Evolutionary conservation across 2,888 invertebrate genomes (phyloP).

Genomic region (Callinectes sapidus): DNA sequence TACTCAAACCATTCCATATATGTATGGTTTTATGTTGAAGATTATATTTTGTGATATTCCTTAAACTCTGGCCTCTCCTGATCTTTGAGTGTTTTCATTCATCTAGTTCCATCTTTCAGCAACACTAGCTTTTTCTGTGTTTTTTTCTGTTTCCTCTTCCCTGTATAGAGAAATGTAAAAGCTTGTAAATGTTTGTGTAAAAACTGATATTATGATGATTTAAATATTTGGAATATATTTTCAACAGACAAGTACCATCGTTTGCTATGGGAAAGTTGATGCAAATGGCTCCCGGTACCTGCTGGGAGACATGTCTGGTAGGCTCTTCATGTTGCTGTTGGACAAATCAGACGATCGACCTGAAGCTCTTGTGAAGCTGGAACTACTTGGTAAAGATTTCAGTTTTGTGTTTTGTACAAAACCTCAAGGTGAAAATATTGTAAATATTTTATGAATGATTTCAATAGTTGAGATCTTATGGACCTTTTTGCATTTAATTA

Average conservation of each 20-base stretch:
- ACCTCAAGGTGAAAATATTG: not conserved
- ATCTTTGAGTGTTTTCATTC: too few relatives aligned
- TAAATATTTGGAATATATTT: not conserved
- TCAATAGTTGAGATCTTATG: not conserved
- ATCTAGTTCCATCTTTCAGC: too few relatives aligned
- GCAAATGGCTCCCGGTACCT: conserved; percentile 84
- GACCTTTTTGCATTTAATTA: not conserved
- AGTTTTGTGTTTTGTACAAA: not conserved
- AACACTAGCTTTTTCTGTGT: too few relatives aligned
- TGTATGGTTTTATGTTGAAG: too few relatives aligned
- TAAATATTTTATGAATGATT: not conserved
- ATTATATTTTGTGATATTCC: too few relatives aligned
- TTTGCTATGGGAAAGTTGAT: conserved; percentile 91
- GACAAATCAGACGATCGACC: conserved; percentile 87
- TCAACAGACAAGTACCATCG: conserved; percentile 91
- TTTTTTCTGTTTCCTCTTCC: not conserved
- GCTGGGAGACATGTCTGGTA: conserved; percentile 94
- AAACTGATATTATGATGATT: not conserved
- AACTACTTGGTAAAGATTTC: conserved; percentile 83
- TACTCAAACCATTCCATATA: too few relatives aligned
- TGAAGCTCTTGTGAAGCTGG: conserved; percentile 95
- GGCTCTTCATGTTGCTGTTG: conserved; percentile 95
- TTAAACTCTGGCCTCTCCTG: too few relatives aligned
- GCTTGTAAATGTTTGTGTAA: not conserved
- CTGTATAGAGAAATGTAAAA: not conserved